Evolutionary conservation across 2,888 invertebrate genomes (phyloP).

Genomic region (Tiliacea citrago): DNA sequence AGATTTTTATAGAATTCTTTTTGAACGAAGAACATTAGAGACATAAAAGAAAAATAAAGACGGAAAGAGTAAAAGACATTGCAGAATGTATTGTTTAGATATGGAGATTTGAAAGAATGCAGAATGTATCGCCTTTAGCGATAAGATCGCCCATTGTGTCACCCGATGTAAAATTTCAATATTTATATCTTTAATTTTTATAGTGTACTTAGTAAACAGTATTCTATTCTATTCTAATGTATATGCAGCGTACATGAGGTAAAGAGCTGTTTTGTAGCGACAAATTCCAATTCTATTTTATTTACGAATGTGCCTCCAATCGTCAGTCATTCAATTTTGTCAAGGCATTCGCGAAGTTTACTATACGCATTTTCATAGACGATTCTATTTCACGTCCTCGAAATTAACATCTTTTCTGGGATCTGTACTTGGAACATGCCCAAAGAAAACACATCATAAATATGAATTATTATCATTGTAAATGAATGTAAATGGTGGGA

Average conservation of each 20-base stretch:
- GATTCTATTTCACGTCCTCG: neutral
- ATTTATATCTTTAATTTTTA: too few species aligned
- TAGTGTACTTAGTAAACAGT: too few species aligned
- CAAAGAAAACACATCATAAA: slow-evolving; percentile 40
- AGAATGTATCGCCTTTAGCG: too few species aligned
- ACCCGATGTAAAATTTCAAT: too few species aligned
- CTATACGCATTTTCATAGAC: slow-evolving; percentile 3
- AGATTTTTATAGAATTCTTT: neutral
- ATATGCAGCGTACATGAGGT: too few species aligned
- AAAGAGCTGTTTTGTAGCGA: neutral
- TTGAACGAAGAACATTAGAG: neutral
- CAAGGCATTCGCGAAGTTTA: slow-evolving; percentile 10
- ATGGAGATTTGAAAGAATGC: neutral
- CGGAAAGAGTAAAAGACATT: neutral
- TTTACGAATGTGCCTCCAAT: neutral
- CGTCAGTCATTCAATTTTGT: neutral
- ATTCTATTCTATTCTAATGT: too few species aligned
- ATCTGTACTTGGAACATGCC: slow-evolving; percentile 35
- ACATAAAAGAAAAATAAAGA: neutral
- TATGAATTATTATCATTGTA: slow-evolving; percentile 40
- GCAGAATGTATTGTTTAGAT: neutral
- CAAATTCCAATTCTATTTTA: neutral
- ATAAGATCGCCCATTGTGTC: too few species aligned
- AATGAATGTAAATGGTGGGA: slow-evolving; percentile 26
- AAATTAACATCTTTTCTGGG: slow-evolving; percentile 29